Percentiles rank a stretch among this genome's conserved stretches.
Evolutionary conservation across 1,140 invertebrate species (phyloP).

Genomic region (Pseudachorutes palmiensis): DNA sequence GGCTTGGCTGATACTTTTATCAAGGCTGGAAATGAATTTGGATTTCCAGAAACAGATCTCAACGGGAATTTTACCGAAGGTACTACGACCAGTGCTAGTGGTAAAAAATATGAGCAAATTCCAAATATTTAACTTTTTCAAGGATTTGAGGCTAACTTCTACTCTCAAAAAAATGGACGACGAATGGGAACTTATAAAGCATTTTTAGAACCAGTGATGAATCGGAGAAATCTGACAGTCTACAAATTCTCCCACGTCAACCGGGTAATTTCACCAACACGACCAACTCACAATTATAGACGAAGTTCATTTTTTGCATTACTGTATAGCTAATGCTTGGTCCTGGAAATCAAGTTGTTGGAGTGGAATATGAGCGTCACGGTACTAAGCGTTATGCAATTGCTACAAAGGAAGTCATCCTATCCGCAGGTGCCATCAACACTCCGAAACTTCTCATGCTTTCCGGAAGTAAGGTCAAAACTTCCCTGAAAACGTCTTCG

Average conservation of each 20-base stretch:
- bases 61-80: slow-evolving; percentile 46
- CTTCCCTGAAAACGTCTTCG: too few relatives aligned
- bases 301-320: not conserved
- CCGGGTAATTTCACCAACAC: slow-evolving; percentile 7
- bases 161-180: slow-evolving; percentile 25
- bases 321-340: slow-evolving; percentile 5
- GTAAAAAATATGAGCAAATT: not conserved
- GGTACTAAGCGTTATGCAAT: slow-evolving; percentile 8
- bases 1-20: slow-evolving; percentile 22
- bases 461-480: slow-evolving; percentile 5
- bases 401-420: slow-evolving; percentile 22
- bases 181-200: slow-evolving; percentile 23
- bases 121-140: slow-evolving; percentile 1
- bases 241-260: slow-evolving; percentile 22
- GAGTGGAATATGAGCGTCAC: slow-evolving; percentile 25
- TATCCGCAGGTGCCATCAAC: slow-evolving; percentile 16
- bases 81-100: not conserved
- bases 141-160: slow-evolving; percentile 24
- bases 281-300: not conserved
- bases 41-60: slow-evolving; percentile 56
- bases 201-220: slow-evolving; percentile 20
- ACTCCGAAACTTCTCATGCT: slow-evolving; percentile 15
- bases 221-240: slow-evolving; percentile 15
- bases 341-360: slow-evolving; percentile 12
- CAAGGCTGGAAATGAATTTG: slow-evolving; percentile 58